Percentiles rank a stretch among this genome's conserved stretches.
phyloP scores from a whole-genome alignment of 2,888 invertebrate genomes.

The Dasypogon diadema region DNA sequence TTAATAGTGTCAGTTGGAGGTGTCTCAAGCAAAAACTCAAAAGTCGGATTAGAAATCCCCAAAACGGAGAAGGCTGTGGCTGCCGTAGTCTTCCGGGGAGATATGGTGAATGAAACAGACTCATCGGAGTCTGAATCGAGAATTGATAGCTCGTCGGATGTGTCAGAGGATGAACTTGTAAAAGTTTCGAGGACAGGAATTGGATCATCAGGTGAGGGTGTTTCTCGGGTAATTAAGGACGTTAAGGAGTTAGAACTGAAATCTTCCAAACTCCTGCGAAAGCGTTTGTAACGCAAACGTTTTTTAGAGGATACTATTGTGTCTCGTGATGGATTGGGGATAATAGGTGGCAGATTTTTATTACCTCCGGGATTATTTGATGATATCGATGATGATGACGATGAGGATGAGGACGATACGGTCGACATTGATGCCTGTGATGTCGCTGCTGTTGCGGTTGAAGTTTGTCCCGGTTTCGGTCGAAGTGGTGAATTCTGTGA shows the following conservation, averaged over 20 bases:
- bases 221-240: conserved; percentile 13
- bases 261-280: conserved; percentile 51
- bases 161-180: conserved; percentile 34
- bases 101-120: conserved; percentile 6
- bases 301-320: not conserved
- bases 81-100: not conserved
- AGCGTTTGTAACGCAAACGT: conserved; percentile 41
- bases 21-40: conserved; percentile 43
- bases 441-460: conserved; percentile 70
- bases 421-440: conserved; percentile 67
- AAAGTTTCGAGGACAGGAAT: conserved; percentile 34
- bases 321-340: not conserved
- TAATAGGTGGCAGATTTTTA: conserved; percentile 49
- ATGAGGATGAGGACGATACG: conserved; percentile 79
- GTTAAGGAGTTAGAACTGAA: conserved; percentile 21
- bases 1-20: conserved; percentile 50
- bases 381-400: conserved; percentile 72
- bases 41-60: conserved; percentile 42
- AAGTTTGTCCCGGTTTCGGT: conserved; percentile 69
- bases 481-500: conserved; percentile 77
- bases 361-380: conserved; percentile 67
- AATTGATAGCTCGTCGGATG: conserved; percentile 48
- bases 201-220: conserved; percentile 28
- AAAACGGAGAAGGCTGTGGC: not conserved
- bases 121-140: conserved; percentile 39